phyloP scores from a whole-genome alignment of 2,888 invertebrate species.

The Drosophila mayaguana region DNA sequence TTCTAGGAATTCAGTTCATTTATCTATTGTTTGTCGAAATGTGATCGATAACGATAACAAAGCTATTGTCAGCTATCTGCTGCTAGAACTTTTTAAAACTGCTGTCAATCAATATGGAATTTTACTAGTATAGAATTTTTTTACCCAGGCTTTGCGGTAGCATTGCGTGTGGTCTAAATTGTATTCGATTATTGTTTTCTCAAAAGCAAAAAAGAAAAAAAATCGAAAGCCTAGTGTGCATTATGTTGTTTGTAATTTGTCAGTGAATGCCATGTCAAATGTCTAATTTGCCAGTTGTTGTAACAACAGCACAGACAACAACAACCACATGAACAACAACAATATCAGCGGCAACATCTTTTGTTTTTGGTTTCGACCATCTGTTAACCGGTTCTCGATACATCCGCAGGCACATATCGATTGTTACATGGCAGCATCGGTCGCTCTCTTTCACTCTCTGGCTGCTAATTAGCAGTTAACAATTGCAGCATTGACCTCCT shows the following conservation, averaged over 20 bases:
- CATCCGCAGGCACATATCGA: constrained; percentile 58
- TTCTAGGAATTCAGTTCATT: neutral
- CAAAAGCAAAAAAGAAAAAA: neutral
- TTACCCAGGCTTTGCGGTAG: too few species aligned
- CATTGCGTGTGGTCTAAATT: constrained; percentile 15
- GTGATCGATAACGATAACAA: neutral
- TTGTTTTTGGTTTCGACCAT: constrained; percentile 23
- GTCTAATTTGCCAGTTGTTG: constrained; percentile 36
- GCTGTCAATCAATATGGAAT: neutral
- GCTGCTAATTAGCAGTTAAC: constrained; percentile 79
- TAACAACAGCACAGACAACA: constrained; percentile 19
- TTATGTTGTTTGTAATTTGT: constrained; percentile 43
- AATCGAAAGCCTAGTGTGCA: neutral
- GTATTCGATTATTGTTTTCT: constrained; percentile 17
- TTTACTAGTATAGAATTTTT: neutral
- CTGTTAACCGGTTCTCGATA: constrained; percentile 67
- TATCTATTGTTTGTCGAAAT: too few species aligned
- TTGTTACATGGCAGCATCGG: constrained; percentile 52
- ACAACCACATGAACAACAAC: constrained; percentile 2
- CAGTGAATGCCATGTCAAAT: constrained; percentile 41
- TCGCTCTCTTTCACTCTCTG: constrained; percentile 30
- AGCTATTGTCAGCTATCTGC: neutral
- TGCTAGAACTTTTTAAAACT: neutral
- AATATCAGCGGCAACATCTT: constrained; percentile 44
- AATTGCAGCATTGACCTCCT: constrained; percentile 80